Evolutionary conservation across 1,140 invertebrate genomes (phyloP), one percentile per base, ranked within the genome.

Genomic region (Cryptotermes secundus): DNA sequence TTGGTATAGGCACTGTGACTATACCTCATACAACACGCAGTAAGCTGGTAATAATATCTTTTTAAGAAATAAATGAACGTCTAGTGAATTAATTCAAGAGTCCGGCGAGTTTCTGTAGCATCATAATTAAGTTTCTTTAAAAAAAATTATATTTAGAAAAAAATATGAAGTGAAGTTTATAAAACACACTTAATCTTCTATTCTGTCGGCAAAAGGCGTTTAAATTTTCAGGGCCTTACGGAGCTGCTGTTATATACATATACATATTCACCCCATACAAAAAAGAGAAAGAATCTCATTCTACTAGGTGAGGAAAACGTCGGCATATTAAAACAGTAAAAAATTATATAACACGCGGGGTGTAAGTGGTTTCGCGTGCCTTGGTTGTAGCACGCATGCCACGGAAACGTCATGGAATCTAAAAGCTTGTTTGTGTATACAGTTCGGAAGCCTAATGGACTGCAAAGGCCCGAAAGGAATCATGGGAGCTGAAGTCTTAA

Each of bases 311-410:
- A 59, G 26, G 53, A 72, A 72, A 72, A 72, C 14, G 31, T 72
- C 59, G 59, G 9, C n/a, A 72, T n/a, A 72, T 72, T 72, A 72
- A 59, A 19, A 31, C n/a, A 3, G 26, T 72, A 26, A 6, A 72
- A 72, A 72, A 72, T 72, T 72, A 72, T 31, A 72, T 72, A 72
- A 72, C 59, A 72, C 59, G 59, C 59, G 26, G n/a, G 9, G 59
- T 26, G 0, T 72, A 72, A 72, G 59, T 72, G n/a, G 26, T n/a
- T 72, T 72, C 59, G 59, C 59, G 59, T 72, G 59, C 59, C n/a
- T 72, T 72, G 59, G 59, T 16, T 3, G 19, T 72, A 72, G n/a
- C 59, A 72, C 59, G 59, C 59, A 72, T 72, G 26, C 59, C 7
- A 72, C 6, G 26, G 3, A 31, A 72, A 10, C 0, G 4, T 72